Percentiles rank a stretch among this genome's conserved stretches.
Conservation (phyloP, 1,140 invertebrate genomes). For the Geopemphigus sp. region DNA sequence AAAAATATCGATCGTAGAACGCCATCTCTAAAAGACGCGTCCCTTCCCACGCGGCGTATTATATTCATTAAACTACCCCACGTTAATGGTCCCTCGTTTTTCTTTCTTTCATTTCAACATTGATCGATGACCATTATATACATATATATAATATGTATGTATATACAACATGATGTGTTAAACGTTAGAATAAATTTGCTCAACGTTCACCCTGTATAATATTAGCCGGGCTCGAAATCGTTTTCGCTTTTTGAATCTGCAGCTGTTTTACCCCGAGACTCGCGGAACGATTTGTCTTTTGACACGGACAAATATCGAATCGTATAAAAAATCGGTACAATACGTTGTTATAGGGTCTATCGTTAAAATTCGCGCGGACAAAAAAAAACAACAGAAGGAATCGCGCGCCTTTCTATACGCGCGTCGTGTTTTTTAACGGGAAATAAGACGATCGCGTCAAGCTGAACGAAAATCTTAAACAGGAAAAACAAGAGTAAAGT, state of each 20-base stretch:
- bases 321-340: not conserved
- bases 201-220: not conserved
- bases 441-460: not conserved
- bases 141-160: not conserved
- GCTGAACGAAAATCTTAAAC: not conserved
- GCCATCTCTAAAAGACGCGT: not conserved
- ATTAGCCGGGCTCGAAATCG: not conserved
- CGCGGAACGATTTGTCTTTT: conserved; percentile 3
- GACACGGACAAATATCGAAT: not conserved
- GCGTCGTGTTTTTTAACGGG: too few species aligned
- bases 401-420: too few species aligned
- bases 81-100: conserved; percentile 27
- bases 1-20: not conserved
- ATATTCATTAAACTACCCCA: not conserved
- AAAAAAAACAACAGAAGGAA: too few species aligned
- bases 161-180: not conserved
- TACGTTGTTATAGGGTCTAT: too few species aligned
- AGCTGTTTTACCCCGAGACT: not conserved
- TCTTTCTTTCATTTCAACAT: not conserved
- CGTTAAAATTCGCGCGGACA: too few species aligned
- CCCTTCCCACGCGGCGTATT: not conserved
- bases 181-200: not conserved
- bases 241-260: not conserved
- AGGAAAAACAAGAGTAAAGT: not conserved
- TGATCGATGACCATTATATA: conserved; percentile 20